Percentiles rank a stretch among this genome's conserved stretches.
These are phyloP conservation scores for Phyllotreta striolata DNA, from an alignment of 2,888 invertebrate genomes.

Conservation along the genomic window DNA sequence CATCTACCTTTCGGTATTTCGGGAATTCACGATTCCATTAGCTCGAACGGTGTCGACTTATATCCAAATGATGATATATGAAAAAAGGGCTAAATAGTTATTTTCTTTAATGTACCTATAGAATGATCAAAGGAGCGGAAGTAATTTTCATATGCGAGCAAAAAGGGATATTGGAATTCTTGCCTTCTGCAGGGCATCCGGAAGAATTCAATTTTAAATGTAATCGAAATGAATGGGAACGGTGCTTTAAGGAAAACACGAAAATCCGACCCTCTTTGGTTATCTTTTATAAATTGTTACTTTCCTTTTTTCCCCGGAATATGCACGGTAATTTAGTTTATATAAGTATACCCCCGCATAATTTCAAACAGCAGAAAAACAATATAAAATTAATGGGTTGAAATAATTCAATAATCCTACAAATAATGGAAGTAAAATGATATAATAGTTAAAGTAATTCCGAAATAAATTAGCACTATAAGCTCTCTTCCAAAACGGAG, in stretches of 20 bases:
- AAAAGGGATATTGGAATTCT: conserved; percentile 16
- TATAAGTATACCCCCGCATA: too few relatives aligned
- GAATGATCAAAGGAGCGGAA: conserved; percentile 18
- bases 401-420: too few relatives aligned
- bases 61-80: conserved; percentile 18
- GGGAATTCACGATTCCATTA: conserved; percentile 10
- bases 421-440: too few relatives aligned
- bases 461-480: too few relatives aligned
- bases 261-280: conserved; percentile 1
- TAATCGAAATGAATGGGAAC: conserved; percentile 15
- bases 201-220: conserved; percentile 17
- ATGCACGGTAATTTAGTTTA: too few relatives aligned
- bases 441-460: too few relatives aligned
- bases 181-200: conserved; percentile 10
- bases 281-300: conserved; percentile 3
- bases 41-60: not conserved
- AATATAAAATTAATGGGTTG: too few relatives aligned
- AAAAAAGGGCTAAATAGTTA: conserved; percentile 17
- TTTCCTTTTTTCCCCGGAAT: too few relatives aligned
- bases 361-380: too few relatives aligned
- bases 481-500: too few relatives aligned
- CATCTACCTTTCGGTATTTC: not conserved
- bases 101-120: conserved; percentile 22
- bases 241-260: conserved; percentile 4
- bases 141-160: conserved; percentile 20